phyloP scores from a whole-genome alignment of 2,888 invertebrate genomes.

The Cynaeus angustus region DNA sequence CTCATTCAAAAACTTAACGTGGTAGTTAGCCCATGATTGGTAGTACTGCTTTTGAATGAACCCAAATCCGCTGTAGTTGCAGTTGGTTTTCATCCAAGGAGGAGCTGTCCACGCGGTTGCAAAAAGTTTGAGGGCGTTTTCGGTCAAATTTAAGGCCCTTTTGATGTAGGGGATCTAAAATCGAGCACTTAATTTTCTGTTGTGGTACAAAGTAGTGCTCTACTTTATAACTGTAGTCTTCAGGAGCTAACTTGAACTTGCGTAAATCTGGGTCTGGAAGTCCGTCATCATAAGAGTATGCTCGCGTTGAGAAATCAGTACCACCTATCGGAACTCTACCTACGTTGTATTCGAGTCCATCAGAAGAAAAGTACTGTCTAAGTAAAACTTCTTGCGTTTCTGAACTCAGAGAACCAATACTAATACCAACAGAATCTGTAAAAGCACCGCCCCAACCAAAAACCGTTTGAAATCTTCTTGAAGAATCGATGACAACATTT shows the following conservation, averaged over 20 bases:
- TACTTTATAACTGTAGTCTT: slow-evolving; percentile 73
- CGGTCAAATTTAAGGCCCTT: slow-evolving; percentile 58
- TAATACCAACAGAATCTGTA: slow-evolving; percentile 80
- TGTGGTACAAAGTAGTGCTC: slow-evolving; percentile 67
- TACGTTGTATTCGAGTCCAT: slow-evolving; percentile 86
- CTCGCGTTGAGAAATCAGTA: slow-evolving; percentile 87
- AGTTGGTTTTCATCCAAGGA: slow-evolving; percentile 73
- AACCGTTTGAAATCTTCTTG: slow-evolving; percentile 77
- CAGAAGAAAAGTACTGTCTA: slow-evolving; percentile 79
- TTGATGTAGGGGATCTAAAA: slow-evolving; percentile 64
- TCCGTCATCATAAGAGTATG: slow-evolving; percentile 86
- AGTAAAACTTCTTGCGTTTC: slow-evolving; percentile 74
- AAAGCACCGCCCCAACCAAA: slow-evolving; percentile 92
- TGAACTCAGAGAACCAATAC: slow-evolving; percentile 77
- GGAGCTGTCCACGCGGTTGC: slow-evolving; percentile 74
- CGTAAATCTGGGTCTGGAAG: slow-evolving; percentile 74
- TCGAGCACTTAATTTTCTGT: neutral
- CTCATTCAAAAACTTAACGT: slow-evolving; percentile 84
- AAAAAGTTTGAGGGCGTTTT: slow-evolving; percentile 46
- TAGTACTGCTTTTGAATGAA: slow-evolving; percentile 72
- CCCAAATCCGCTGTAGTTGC: slow-evolving; percentile 66
- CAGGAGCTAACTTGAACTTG: slow-evolving; percentile 78
- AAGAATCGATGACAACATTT: slow-evolving; percentile 45
- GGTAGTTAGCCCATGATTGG: slow-evolving; percentile 87
- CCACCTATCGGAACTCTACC: slow-evolving; percentile 90